Conservation (phyloP, 2,113 vertebrate genomes). For the Fulmarus glacialis region DNA sequence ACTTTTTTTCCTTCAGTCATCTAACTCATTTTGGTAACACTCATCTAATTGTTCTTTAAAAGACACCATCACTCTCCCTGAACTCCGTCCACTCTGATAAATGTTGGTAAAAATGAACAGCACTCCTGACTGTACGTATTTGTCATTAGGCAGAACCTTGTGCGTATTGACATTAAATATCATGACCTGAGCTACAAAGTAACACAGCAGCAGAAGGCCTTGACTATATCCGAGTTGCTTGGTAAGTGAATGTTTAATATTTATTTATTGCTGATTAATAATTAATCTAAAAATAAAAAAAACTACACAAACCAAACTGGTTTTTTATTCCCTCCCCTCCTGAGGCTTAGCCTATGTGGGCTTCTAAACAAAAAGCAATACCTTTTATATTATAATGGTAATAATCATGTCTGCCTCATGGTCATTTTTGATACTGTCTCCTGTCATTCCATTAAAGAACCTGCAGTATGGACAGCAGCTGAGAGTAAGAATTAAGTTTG, state of each 20-base stretch:
- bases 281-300: background rate
- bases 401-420: background rate
- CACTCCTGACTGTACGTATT: background rate
- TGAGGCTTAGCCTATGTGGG: background rate
- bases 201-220: slow-evolving; percentile 80
- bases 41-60: background rate
- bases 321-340: background rate
- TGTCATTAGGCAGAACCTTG: slow-evolving; percentile 74
- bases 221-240: slow-evolving; percentile 71
- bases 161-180: slow-evolving; percentile 80
- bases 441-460: background rate
- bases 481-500: background rate
- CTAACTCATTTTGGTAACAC: background rate
- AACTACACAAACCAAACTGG: fast-evolving
- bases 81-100: background rate
- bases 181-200: slow-evolving; percentile 78
- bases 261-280: background rate
- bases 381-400: background rate
- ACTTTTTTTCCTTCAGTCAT: background rate
- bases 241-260: slow-evolving; percentile 65
- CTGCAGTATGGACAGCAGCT: background rate
- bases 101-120: background rate
- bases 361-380: background rate
- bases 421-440: background rate
- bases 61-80: background rate